phyloP scores from a whole-genome alignment of 30 jellyfish, hydroid and myxozoan species.

The Aurelia coerulea region DNA sequence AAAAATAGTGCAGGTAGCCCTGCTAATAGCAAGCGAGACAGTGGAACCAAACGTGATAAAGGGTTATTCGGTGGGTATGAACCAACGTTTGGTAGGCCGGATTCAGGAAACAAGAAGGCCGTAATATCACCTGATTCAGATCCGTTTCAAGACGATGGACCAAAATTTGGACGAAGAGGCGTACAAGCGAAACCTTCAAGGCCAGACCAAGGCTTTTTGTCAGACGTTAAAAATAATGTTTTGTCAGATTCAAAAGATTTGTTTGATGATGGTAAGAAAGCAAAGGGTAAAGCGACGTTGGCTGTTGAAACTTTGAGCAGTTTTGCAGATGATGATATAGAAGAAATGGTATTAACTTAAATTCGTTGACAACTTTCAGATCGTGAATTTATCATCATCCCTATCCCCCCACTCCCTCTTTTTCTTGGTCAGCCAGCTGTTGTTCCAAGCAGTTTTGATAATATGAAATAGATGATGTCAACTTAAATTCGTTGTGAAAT shows the following conservation, averaged over 20 bases:
- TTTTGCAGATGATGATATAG: constrained; percentile 68
- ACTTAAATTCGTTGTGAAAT: background rate
- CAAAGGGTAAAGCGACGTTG: background rate
- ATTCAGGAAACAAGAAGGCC: background rate
- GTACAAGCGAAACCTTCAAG: constrained; percentile 24
- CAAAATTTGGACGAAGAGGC: constrained; percentile 50
- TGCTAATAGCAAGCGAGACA: background rate
- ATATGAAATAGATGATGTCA: constrained; percentile 42
- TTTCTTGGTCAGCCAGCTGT: too few relatives aligned
- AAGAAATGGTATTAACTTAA: constrained; percentile 67
- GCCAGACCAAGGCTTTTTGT: constrained; percentile 4
- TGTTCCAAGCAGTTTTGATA: background rate
- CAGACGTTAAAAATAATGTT: background rate
- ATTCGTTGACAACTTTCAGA: background rate
- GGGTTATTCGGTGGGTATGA: constrained; percentile 43
- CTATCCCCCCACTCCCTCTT: too few relatives aligned
- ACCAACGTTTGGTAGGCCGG: constrained; percentile 54
- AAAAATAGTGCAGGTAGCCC: too few relatives aligned
- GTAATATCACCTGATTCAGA: constrained; percentile 34
- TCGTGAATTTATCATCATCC: too few relatives aligned
- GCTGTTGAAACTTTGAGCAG: constrained; percentile 55
- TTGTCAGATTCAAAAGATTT: background rate
- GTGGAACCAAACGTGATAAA: background rate
- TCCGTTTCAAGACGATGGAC: constrained; percentile 58
- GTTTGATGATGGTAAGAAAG: constrained; percentile 25